Evolutionary conservation across 2,113 vertebrate genomes (phyloP), one percentile per base, ranked within the genome.

Genomic region (Nerophis ophidion): DNA sequence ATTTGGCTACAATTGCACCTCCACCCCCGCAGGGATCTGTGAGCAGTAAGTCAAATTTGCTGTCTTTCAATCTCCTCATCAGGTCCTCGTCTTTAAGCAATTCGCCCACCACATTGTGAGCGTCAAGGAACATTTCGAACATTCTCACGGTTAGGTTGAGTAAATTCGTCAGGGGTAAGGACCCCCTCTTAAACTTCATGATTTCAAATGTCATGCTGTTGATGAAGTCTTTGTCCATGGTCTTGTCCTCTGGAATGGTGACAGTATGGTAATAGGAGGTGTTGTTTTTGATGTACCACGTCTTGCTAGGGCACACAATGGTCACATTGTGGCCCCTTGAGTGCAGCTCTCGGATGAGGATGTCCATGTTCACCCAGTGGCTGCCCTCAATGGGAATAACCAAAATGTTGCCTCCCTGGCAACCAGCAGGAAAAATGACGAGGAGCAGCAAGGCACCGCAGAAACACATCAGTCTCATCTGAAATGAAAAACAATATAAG

Each of bases 311-410:
- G 1, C 52, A 53, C 13, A 82, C 5, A 7, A 88, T 13, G 7
- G 86, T 84, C 3, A 88, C 5, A 19, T 60, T 75, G 63, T 88
- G 86, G 36, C 86, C 84, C 52, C 33, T 72, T 1, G 71, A 71
- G 53, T 88, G 79, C 53, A 86, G 36, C 40, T 64, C 83, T 56
- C 63, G 47, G 12, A 85, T 70, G 1, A 85, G 51, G 40, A 88
- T 48, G 0, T 85, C 77, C 84, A 88, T 86, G 75, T 88, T 88
- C 10, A 88, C 35, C 85, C 85, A 88, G 58, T 88, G 87, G 52
- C 85, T 87, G 14, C 85, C 85, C 1, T 89, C 85, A 1, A 2
- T 5, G 0, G 87, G 85, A 38, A 85, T 19, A 1, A 87, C 83
- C 33, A 88, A 45, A 64, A 88, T 74, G 60, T 88, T 88, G 3